A percentile compares a stretch with the other conserved stretches of the same genome.
These are phyloP conservation scores for Lithophane ornitopus DNA, from an alignment of 2,888 invertebrate genomes.

Conservation along the genomic window DNA sequence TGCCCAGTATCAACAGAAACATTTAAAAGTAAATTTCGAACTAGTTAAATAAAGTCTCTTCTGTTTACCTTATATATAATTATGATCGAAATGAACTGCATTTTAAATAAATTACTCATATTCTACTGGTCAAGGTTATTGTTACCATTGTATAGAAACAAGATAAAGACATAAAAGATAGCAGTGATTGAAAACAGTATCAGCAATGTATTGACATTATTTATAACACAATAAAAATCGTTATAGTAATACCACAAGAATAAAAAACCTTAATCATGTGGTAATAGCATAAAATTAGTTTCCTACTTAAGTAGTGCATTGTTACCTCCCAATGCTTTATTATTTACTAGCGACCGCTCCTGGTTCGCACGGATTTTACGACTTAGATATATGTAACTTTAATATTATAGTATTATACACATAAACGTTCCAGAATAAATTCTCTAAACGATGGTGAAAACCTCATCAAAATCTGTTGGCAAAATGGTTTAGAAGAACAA, in stretches of 20 bases:
- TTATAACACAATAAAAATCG: conserved; percentile 32
- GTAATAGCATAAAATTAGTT: background rate
- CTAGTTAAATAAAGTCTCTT: background rate
- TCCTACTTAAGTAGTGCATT: background rate
- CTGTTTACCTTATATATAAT: background rate
- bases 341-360: background rate
- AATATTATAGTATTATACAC: too few species aligned
- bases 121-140: background rate
- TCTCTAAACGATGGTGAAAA: too few species aligned
- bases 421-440: too few species aligned
- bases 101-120: background rate
- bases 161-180: conserved; percentile 44
- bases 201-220: conserved; percentile 10
- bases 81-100: background rate
- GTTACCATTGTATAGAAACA: conserved; percentile 16
- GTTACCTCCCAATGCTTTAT: background rate
- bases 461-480: too few species aligned
- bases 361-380: too few species aligned
- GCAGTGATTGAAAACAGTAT: conserved; percentile 49
- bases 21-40: conserved; percentile 5
- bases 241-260: too few species aligned
- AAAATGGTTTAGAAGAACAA: too few species aligned
- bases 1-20: background rate
- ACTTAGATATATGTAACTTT: too few species aligned
- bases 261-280: too few species aligned